Evolutionary conservation across 2,113 vertebrate genomes (phyloP).

Genomic region (Ploceus nigricollis): DNA sequence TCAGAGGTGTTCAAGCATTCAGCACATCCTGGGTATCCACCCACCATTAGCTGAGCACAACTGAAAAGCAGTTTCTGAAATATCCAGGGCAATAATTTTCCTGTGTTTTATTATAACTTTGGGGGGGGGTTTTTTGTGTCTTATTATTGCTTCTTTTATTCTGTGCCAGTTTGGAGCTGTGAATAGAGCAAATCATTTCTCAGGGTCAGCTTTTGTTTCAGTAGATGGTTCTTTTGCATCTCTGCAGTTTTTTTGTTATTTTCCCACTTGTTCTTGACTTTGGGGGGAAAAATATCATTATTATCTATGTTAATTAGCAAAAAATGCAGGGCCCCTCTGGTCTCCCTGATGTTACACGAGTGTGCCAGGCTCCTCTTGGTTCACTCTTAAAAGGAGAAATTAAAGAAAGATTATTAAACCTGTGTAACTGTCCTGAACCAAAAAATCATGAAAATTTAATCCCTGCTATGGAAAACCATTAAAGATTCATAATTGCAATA

Average conservation of each 20-base stretch:
- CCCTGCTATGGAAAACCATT: constrained; percentile 27
- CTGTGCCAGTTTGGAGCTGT: not conserved
- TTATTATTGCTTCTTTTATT: not conserved
- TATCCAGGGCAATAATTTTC: not conserved
- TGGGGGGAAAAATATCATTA: not conserved
- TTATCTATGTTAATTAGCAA: not conserved
- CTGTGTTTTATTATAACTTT: not conserved
- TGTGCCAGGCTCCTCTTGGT: not conserved
- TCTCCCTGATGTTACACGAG: not conserved
- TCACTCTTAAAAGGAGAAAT: not conserved
- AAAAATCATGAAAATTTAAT: constrained; percentile 48
- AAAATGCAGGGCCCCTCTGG: not conserved
- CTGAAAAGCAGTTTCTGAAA: not conserved
- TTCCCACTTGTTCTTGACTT: not conserved
- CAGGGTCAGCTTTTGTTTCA: not conserved
- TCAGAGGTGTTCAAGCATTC: not conserved
- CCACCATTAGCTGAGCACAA: not conserved
- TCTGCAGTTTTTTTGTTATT: not conserved
- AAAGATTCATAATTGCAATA: constrained; percentile 61
- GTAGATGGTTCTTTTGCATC: not conserved
- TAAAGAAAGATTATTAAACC: constrained; percentile 35
- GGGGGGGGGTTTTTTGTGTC: no score
- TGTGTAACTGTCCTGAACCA: not conserved
- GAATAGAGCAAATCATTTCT: not conserved
- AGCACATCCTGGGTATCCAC: not conserved